Evolutionary conservation across 2,888 invertebrate genomes (phyloP), one percentile per base, ranked within the genome.

Genomic region (Beris chalybata): DNA sequence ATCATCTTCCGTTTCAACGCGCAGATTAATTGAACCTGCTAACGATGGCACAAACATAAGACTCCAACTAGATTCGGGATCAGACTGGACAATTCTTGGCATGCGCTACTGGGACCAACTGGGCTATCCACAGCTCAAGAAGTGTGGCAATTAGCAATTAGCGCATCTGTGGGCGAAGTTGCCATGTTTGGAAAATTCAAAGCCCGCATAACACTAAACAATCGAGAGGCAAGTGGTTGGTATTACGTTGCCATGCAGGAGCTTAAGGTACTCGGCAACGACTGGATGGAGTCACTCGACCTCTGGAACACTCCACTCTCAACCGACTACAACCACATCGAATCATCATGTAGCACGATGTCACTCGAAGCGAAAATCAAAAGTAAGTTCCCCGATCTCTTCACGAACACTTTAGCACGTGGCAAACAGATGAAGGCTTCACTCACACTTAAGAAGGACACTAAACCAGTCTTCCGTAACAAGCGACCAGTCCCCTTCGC

Each of bases 151-250:
- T n/a, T 38, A 15, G 13, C 64, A 54, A 11, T 12, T 43, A 64
- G 64, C 22, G 64, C 64, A 31, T 63, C 63, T 32, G 63, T 54
- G 38, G 29, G 43, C n/a, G 38, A 38, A 44, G 44, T 54, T n/a
- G n/a, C 15, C 15, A 38, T 64, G 22, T 1, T 44, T 5, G 5
- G 53, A 29, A 29, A 13, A 48, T 13, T 48, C 15, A 48, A 48
- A 22, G 38, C 38, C 38, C 38, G 38, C 38, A 38, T 15, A 22
- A 50, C 50, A 7, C 50, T 50, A n/a, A 50, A 50, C 50, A 15
- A 50, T 50, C 50, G 50, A 50, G 50, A 50, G 15, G 50, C 50
- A 50, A 50, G n/a, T 15, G 50, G 15, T 15, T 50, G 50, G 50
- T 50, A 22, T 15, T 50, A 50, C 15, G 50, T 50, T n/a, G 50